These are phyloP conservation scores for Strigamia transsilvanica DNA, from an alignment of 2,888 invertebrate genomes.

Conservation along the genomic window DNA sequence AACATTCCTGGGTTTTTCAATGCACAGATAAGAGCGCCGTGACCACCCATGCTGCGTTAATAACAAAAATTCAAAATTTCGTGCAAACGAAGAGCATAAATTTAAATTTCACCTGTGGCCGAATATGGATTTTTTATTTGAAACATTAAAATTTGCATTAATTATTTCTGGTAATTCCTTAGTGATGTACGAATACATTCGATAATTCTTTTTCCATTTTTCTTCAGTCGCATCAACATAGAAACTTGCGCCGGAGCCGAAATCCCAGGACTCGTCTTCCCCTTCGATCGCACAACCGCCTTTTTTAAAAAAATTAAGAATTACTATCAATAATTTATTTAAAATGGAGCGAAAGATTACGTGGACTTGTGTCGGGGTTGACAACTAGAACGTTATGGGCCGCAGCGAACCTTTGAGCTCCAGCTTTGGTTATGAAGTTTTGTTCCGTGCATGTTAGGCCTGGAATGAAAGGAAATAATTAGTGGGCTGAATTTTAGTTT, in stretches of 20 bases:
- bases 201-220: conserved; percentile 91
- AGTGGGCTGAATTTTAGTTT: conserved; percentile 37
- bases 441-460: conserved; percentile 80
- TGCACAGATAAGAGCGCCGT: conserved; percentile 90
- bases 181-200: conserved; percentile 93
- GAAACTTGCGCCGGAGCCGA: conserved; percentile 91
- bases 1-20: conserved; percentile 84
- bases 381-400: conserved; percentile 86
- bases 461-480: conserved; percentile 57
- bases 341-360: conserved; percentile 60
- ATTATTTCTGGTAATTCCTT: conserved; percentile 69
- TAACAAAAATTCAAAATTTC: too few species aligned
- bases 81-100: too few species aligned
- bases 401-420: conserved; percentile 91
- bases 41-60: conserved; percentile 99
- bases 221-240: conserved; percentile 90
- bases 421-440: conserved; percentile 94
- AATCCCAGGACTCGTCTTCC: too few species aligned
- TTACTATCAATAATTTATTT: neutral
- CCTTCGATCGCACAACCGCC: conserved; percentile 87
- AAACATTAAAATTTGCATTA: too few species aligned
- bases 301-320: conserved; percentile 57
- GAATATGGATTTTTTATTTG: conserved; percentile 63
- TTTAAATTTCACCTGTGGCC: conserved; percentile 70
- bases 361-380: conserved; percentile 95